Evolutionary conservation across 1,140 invertebrate genomes (phyloP).

Genomic region (Agrilus planipennis): DNA sequence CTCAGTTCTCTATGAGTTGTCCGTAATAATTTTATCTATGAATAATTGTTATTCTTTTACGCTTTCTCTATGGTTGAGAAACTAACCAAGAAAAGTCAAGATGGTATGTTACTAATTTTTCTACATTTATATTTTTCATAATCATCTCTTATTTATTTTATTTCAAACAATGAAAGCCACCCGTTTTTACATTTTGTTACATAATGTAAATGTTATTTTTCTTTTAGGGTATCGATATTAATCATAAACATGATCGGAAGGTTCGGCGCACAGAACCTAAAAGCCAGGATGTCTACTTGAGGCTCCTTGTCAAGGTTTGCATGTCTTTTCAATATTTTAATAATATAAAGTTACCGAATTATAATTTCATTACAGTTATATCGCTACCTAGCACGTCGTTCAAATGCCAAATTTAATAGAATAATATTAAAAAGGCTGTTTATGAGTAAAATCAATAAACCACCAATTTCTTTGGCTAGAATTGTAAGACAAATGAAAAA

Average conservation of each 20-base stretch:
- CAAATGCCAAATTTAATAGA: conserved; percentile 91
- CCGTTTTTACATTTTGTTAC: too few species aligned
- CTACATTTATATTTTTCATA: too few species aligned
- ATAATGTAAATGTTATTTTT: too few species aligned
- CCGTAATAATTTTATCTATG: too few species aligned
- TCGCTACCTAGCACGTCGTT: conserved; percentile 89
- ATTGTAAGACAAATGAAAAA: conserved; percentile 80
- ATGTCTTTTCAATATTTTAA: neutral
- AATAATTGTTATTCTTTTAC: too few species aligned
- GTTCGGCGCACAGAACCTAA: conserved; percentile 90
- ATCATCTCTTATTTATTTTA: too few species aligned
- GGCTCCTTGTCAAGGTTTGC: conserved; percentile 86
- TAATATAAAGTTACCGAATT: too few species aligned
- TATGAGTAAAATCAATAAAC: conserved; percentile 92
- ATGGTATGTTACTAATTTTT: too few species aligned
- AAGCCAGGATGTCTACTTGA: conserved; percentile 95
- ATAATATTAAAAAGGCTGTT: conserved; percentile 90
- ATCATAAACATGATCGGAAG: conserved; percentile 97
- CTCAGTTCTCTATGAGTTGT: too few species aligned
- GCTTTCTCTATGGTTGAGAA: too few species aligned
- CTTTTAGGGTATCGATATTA: conserved; percentile 95
- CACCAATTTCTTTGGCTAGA: conserved; percentile 84
- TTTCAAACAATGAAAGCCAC: too few species aligned
- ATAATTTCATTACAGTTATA: conserved; percentile 63
- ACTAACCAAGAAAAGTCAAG: too few species aligned